Evolutionary conservation across 2,113 vertebrate genomes (phyloP).

Genomic region (Noctilio leporinus): DNA sequence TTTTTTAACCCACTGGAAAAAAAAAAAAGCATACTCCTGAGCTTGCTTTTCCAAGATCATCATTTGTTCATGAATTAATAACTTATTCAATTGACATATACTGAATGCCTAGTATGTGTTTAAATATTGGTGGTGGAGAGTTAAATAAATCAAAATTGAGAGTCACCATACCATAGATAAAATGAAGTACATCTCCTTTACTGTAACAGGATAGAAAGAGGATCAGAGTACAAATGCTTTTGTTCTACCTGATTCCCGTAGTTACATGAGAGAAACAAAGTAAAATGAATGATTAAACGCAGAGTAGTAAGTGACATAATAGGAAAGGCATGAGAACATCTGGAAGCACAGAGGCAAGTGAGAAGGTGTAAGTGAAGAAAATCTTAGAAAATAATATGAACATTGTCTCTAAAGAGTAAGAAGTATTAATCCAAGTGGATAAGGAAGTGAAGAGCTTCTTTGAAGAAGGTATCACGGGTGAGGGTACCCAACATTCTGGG

Average conservation of each 20-base stretch:
- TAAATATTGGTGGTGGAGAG: background rate
- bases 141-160: background rate
- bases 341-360: background rate
- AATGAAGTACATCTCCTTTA: background rate
- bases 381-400: background rate
- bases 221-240: background rate
- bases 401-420: background rate
- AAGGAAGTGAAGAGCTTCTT: background rate
- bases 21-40: background rate
- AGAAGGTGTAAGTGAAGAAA: background rate
- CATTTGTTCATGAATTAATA: background rate
- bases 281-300: background rate
- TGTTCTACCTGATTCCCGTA: background rate
- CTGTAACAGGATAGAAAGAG: background rate
- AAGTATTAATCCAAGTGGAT: background rate
- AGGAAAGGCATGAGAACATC: background rate
- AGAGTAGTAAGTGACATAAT: background rate
- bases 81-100: background rate
- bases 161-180: background rate
- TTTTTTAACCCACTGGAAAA: background rate
- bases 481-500: background rate
- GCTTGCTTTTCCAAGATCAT: background rate
- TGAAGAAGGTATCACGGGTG: background rate
- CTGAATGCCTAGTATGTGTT: background rate
- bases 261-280: constrained; percentile 10